phyloP scores from a whole-genome alignment of 64 coral and sea anemone genomes.

The Hydrozoanthus tunicans region DNA sequence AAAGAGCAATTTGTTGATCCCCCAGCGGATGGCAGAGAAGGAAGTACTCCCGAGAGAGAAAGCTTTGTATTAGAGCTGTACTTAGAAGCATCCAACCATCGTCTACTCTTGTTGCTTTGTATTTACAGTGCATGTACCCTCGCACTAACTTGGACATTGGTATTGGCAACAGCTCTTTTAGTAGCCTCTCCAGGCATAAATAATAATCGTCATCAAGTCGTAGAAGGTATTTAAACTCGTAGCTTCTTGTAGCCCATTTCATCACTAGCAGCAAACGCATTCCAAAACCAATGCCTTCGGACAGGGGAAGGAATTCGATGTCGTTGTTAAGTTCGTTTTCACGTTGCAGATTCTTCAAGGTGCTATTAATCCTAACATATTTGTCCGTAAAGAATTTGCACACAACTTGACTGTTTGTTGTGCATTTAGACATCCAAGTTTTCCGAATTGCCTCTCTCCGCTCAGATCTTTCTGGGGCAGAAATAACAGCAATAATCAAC shows the following conservation, averaged over 20 bases:
- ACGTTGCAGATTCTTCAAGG: neutral
- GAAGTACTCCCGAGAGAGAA: slow-evolving; percentile 17
- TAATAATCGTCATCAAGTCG: slow-evolving; percentile 45
- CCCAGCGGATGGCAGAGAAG: slow-evolving; percentile 22
- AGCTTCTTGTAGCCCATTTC: slow-evolving; percentile 45
- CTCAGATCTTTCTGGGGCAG: slow-evolving; percentile 20
- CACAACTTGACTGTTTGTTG: slow-evolving; percentile 16
- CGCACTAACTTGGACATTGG: slow-evolving; percentile 1
- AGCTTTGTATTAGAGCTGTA: slow-evolving; percentile 22
- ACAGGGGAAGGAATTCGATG: slow-evolving; percentile 36
- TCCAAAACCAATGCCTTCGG: slow-evolving; percentile 43
- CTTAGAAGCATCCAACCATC: slow-evolving; percentile 51
- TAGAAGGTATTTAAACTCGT: slow-evolving; percentile 13
- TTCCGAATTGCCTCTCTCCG: slow-evolving; percentile 25
- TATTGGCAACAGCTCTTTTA: neutral
- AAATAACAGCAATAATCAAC: slow-evolving; percentile 42
- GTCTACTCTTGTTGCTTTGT: slow-evolving; percentile 42
- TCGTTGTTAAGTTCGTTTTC: slow-evolving; percentile 32
- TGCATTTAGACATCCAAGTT: slow-evolving; percentile 43
- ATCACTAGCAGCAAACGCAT: slow-evolving; percentile 33
- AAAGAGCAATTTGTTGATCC: slow-evolving; percentile 45
- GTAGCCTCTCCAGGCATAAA: slow-evolving; percentile 27
- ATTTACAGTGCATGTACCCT: slow-evolving; percentile 46
- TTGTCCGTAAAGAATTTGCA: slow-evolving; percentile 51
- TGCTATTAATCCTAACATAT: neutral